Percentiles rank a stretch among this genome's conserved stretches.
Evolutionary conservation across 2,888 invertebrate genomes (phyloP).

Genomic region (Erynnis tages): DNA sequence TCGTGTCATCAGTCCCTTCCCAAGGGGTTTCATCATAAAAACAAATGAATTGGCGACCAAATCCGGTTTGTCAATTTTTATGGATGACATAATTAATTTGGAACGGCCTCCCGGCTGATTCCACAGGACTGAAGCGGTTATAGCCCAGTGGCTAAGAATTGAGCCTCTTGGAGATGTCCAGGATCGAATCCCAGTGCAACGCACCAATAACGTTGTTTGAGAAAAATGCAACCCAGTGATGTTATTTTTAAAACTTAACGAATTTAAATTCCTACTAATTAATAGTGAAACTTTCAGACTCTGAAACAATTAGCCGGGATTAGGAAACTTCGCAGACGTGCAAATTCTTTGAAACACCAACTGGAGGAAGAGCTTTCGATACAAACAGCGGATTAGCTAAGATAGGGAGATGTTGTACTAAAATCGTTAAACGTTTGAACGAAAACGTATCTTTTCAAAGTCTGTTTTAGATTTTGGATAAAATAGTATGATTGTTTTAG

Average conservation of each 20-base stretch:
- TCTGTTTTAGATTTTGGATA: no score
- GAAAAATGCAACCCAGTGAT: no score
- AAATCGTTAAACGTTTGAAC: neutral
- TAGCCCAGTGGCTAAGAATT: no score
- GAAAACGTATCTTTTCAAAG: no score
- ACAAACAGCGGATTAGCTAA: no score
- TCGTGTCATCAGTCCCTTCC: conserved; percentile 15
- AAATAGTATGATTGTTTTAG: no score
- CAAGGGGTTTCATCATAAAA: conserved; percentile 5
- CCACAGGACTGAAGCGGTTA: no score
- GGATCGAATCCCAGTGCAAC: no score
- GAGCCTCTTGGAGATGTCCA: no score
- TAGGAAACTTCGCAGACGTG: neutral
- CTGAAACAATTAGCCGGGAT: neutral
- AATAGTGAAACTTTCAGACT: neutral
- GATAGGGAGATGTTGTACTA: no score
- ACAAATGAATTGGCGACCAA: neutral
- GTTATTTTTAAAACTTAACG: no score
- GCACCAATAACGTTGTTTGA: no score
- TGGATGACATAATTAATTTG: conserved; percentile 3
- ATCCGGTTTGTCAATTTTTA: conserved; percentile 4
- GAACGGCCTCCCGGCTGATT: neutral
- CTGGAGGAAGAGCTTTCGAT: neutral
- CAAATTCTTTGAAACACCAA: neutral
- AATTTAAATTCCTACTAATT: neutral